Evolutionary conservation across 2,113 vertebrate genomes (phyloP), one percentile per base, ranked within the genome.

Genomic region (Myiopsitta monachus): DNA sequence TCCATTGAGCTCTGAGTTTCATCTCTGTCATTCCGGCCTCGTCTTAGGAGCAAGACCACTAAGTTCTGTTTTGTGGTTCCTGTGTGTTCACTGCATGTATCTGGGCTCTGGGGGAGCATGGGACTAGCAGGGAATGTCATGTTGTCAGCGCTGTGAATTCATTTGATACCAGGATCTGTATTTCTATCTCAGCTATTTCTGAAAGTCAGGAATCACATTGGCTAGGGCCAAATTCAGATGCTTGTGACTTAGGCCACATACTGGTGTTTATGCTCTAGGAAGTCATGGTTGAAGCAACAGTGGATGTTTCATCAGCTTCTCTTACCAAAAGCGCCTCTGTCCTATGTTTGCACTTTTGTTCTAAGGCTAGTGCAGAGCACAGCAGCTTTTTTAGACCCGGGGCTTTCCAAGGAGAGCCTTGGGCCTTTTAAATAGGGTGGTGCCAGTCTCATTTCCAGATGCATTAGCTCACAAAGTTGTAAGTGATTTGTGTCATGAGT

Each of bases 391-490:
- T 7, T 18, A 70, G 46, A 47, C n/a, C 61, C 0, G 0, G 15
- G 17, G 21, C 54, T 91, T 83, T 67, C 59, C 49, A 18, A 7
- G 51, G 44, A 94, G 75, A 74, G 63, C 38, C 38, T 31, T 59
- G 28, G 55, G 33, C 76, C 61, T 67, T 81, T 68, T n/a, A 82
- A 87, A 82, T 41, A 78, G 76, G 75, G 89, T 9, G 76, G 79
- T 59, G 47, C 69, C 80, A 15, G 33, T 63, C 85, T 88, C 63
- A 19, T 76, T 96, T 88, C 85, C 85, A 84, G 87, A 49, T 49
- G 83, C 39, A 9, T 94, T 77, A 86, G 73, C 92, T 95, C 77
- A 79, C 22, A 43, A 44, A 67, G 55, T 70, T 52, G 9, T 86
- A 78, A 90, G 75, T 75, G 21, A 72, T 82, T 77, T 68, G 73